Evolutionary conservation across 2,888 invertebrate species (phyloP), one percentile per base, ranked within the genome.

Genomic region (Tuta absoluta): DNA sequence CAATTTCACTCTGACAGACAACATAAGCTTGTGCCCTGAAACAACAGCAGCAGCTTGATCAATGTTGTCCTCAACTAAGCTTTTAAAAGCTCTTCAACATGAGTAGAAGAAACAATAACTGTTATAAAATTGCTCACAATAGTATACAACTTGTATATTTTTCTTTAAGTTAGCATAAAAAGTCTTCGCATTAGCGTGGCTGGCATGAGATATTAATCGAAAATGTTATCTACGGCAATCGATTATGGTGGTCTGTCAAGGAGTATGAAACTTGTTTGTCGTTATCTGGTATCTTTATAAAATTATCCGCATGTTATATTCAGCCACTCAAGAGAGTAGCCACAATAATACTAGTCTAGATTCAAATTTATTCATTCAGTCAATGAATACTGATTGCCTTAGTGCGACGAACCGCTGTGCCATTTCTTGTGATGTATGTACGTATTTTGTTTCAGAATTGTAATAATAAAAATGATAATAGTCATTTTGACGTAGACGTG

Each of bases 341-440:
- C 60, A 70, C 67, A 71, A 69, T 17, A 38, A n/a, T 14, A 51
- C 21, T 51, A 21, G 48, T n/a, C 17, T 33, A 8, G 67, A 74
- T 75, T 73, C 68, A 75, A 77, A 76, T 77, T 71, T 72, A 75
- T 77, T 76, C 72, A 75, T 73, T 73, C 69, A 63, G 66, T 21
- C 74, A 76, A 78, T 78, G 72, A 75, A 76, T 75, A 73, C 72
- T 71, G 65, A 77, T 75, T 72, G 71, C 70, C 70, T 60, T 21
- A 33, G 33, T 17, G 58, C 58, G 19, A n/a, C 19, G 38, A 37
- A 58, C 37, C 58, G 45, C 23, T 60, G n/a, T 61, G 61, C 61
- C 48, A 61, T 48, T 61, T 61, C 45, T 61, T 61, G 33, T 14
- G 24, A 60, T 45, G 12, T 10, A 60, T 45, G 12, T 10, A 24